A percentile compares a stretch with the other conserved stretches of the same genome.
Evolutionary conservation across 2,797 vertebrate genomes (phyloP).

Genomic region (Podarcis lilfordi): DNA sequence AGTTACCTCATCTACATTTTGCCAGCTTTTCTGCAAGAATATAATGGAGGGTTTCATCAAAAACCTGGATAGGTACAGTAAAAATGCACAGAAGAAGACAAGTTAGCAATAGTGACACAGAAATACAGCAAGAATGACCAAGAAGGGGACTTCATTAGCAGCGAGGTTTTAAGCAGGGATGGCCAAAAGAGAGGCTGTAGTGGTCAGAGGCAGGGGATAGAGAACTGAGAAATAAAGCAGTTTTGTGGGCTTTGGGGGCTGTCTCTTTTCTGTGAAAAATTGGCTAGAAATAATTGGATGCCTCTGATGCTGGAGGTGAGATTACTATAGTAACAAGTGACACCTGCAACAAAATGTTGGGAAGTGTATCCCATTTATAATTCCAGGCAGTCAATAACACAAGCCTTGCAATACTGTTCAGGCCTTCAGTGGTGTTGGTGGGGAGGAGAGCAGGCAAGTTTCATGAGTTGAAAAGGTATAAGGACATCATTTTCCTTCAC

Average conservation of each 20-base stretch:
- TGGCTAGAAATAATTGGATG: not conserved
- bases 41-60: too few relatives aligned
- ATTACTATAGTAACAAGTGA: too few relatives aligned
- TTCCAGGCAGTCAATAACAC: not conserved
- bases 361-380: not conserved
- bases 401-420: not conserved
- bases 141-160: not conserved
- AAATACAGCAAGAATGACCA: not conserved
- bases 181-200: too few relatives aligned
- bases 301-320: too few relatives aligned
- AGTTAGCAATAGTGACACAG: not conserved
- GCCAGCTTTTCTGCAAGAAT: too few relatives aligned
- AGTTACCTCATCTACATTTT: too few relatives aligned
- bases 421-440: too few relatives aligned
- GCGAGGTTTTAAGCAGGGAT: not conserved
- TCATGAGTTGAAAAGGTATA: not conserved
- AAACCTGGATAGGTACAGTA: not conserved
- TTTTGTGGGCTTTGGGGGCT: not conserved
- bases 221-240: too few relatives aligned
- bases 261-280: not conserved
- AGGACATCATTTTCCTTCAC: not conserved
- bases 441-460: not conserved
- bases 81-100: not conserved
- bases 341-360: too few relatives aligned
- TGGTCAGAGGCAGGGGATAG: too few relatives aligned